phyloP scores from a whole-genome alignment of 2,888 invertebrate species.

The Monochamus alternatus region DNA sequence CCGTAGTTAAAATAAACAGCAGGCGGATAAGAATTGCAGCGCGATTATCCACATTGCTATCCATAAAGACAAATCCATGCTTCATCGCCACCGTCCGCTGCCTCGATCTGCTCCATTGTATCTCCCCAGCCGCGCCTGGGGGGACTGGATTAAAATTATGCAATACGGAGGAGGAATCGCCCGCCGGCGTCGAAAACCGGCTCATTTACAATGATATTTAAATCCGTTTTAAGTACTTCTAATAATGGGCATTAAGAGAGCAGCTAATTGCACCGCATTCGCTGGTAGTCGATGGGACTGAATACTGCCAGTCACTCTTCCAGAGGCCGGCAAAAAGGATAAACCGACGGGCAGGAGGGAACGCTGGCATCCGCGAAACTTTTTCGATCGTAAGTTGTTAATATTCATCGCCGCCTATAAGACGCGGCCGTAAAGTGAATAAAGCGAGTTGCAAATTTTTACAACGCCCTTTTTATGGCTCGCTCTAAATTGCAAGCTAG shows the following conservation, averaged over 20 bases:
- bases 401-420: no score
- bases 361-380: no score
- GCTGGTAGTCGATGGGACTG: constrained; percentile 13
- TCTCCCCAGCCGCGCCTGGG: background rate
- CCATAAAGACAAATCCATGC: background rate
- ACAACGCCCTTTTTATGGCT: no score
- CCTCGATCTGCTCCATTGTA: background rate
- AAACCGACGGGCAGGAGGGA: background rate
- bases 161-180: constrained; percentile 15
- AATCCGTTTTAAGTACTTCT: constrained; percentile 28
- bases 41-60: background rate
- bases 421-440: no score
- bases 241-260: constrained; percentile 28
- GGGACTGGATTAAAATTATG: constrained; percentile 22
- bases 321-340: background rate
- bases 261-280: constrained; percentile 25
- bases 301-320: constrained; percentile 3
- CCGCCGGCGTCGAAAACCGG: constrained; percentile 6
- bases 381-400: no score
- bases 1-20: background rate
- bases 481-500: no score
- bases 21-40: no score
- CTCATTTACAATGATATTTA: constrained; percentile 26
- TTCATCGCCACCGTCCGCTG: background rate
- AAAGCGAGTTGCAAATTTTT: no score